Evolutionary conservation across 2,113 vertebrate species (phyloP).

Genomic region (Xenus cinereus): DNA sequence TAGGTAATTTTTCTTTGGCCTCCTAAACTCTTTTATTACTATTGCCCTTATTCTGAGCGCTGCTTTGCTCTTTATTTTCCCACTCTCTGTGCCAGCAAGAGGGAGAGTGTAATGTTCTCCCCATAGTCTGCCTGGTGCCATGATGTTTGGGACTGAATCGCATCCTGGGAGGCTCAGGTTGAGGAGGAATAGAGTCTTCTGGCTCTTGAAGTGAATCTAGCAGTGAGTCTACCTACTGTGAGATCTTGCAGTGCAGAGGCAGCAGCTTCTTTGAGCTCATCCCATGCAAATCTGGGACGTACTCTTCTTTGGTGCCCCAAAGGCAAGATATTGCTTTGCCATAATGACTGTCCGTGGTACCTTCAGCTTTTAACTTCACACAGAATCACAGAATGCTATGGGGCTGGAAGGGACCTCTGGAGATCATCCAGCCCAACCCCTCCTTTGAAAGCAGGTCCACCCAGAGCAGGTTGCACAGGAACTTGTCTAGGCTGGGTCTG

Average conservation of each 20-base stretch:
- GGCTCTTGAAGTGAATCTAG: neutral
- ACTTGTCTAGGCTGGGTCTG: no score
- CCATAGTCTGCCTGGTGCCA: neutral
- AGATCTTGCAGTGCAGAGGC: neutral
- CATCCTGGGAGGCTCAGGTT: fast-evolving
- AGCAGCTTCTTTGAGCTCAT: neutral
- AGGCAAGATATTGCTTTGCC: neutral
- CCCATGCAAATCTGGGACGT: neutral
- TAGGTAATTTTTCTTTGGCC: neutral
- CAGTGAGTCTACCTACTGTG: fast-evolving
- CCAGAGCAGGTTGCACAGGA: no score
- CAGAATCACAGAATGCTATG: no score
- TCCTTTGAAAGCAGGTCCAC: no score
- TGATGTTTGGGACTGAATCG: neutral
- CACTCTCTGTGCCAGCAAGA: neutral
- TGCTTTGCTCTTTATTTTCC: neutral
- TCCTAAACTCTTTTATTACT: neutral
- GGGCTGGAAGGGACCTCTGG: no score
- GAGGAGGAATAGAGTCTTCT: neutral
- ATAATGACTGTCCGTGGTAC: neutral
- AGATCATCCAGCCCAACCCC: no score
- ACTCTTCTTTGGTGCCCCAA: neutral
- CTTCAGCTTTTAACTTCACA: neutral
- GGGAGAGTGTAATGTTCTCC: neutral
- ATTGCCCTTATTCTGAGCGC: neutral